These are phyloP conservation scores for Tridacna gigas DNA, from an alignment of 2,888 invertebrate species.

Conservation along the genomic window DNA sequence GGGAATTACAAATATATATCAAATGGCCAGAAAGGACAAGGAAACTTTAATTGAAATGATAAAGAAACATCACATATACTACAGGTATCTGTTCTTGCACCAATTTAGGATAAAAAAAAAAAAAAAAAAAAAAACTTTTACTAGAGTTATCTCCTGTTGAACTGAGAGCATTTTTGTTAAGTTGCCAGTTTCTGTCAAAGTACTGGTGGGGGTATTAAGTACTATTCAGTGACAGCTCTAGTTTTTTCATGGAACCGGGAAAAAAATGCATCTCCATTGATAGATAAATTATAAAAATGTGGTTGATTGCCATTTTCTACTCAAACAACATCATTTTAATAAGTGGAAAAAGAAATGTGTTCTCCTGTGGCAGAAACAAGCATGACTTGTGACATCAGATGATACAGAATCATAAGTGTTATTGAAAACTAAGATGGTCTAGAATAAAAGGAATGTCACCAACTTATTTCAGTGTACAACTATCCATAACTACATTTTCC, in stretches of 20 bases:
- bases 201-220: too few species aligned
- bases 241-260: background rate
- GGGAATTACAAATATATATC: slow-evolving; percentile 35
- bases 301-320: background rate
- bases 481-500: background rate
- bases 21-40: slow-evolving; percentile 33
- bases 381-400: background rate
- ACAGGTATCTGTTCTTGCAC: slow-evolving; percentile 32
- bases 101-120: too few species aligned
- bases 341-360: slow-evolving; percentile 12
- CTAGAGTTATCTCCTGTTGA: too few species aligned
- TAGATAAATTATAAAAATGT: background rate
- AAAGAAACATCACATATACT: slow-evolving; percentile 46
- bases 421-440: slow-evolving; percentile 4
- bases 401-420: slow-evolving; percentile 10
- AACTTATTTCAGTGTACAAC: background rate
- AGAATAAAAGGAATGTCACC: slow-evolving; percentile 4
- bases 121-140: too few species aligned
- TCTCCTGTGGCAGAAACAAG: slow-evolving; percentile 3
- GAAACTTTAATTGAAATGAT: slow-evolving; percentile 24
- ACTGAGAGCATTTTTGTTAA: too few species aligned
- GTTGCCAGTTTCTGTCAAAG: too few species aligned
- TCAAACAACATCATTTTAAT: background rate
- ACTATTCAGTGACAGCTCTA: too few species aligned
- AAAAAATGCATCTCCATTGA: background rate